Base-by-base conservation (phyloP, 2,113 vertebrate genomes). In the Oreochromis niloticus region DNA sequence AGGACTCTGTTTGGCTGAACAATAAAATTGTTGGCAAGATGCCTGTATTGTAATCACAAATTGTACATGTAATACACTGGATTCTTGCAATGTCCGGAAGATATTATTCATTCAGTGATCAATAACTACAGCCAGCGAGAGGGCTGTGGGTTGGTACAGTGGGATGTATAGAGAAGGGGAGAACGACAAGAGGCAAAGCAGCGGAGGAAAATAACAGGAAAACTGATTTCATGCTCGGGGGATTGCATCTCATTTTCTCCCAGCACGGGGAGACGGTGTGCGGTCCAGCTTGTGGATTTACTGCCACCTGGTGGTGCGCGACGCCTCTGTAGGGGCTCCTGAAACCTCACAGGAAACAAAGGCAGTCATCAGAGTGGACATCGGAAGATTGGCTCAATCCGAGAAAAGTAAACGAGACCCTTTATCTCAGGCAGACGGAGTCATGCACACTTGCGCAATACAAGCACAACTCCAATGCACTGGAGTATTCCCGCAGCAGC, bases 151-250 rank as follows among this genome's bases (percentile, higher is more conserved):
- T 83, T 71, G 85, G 43, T 59, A 78, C 13, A 14, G 39, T 48
- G 88, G 32, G 83, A 9, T 10, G 46, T 84, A 66, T 34, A 55
- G 61, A 86, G 52, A 85, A 68, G 87, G 73, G 87, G 82, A 89
- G 87, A 81, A 36, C 71, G 52, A 86, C 61, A 85, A 88, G 82
- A 92, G 57, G 73, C 32, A 85, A 91, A 87, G 84, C 90, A 88
- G 57, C 5, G 46, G 83, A 91, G 85, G 88, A 50, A 95, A 95
- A 95, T 91, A 94, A 90, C 85, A 93, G 90, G 90, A 94, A 93
- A 96, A 91, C 92, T 93, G 94, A 95, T 96, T 96, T 95, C 93
- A 94, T 94, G 95, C 95, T 94, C 85, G 59, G 88, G 84, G 91
- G 93, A 93, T 94, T 94, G 95, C 93, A 93, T 95, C 90, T 95